Evolutionary conservation across 2,797 vertebrate species (phyloP).

Genomic region (Ctenopoma kingsleyae): DNA sequence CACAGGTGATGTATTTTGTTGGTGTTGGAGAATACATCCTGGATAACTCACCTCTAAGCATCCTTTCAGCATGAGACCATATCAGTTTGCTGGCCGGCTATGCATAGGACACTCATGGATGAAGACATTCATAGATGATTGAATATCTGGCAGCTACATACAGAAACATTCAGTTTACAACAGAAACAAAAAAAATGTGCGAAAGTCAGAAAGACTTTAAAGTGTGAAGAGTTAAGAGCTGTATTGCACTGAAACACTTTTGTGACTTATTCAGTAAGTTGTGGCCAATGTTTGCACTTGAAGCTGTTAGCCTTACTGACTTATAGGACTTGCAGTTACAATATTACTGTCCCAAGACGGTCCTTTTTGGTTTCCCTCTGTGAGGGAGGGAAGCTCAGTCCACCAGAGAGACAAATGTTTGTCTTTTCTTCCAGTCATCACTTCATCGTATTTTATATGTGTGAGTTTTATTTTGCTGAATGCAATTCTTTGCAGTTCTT

Average conservation of each 20-base stretch:
- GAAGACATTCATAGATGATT: constrained; percentile 1
- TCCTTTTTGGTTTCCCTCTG: constrained; percentile 75
- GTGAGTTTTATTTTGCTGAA: constrained; percentile 39
- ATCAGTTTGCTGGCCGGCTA: neutral
- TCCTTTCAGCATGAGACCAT: constrained; percentile 62
- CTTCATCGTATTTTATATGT: constrained; percentile 6
- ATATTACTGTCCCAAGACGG: constrained; percentile 57
- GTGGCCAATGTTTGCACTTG: constrained; percentile 72
- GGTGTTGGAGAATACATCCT: constrained; percentile 88
- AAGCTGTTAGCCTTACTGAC: constrained; percentile 59
- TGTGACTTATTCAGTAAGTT: constrained; percentile 57
- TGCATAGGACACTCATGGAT: constrained; percentile 14
- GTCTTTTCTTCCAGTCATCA: constrained; percentile 9
- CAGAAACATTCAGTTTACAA: constrained; percentile 52
- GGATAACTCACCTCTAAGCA: constrained; percentile 77
- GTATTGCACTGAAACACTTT: constrained; percentile 77
- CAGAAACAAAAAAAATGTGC: constrained; percentile 1
- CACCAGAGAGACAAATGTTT: constrained; percentile 25
- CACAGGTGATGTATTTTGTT: constrained; percentile 89
- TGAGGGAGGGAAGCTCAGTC: constrained; percentile 75
- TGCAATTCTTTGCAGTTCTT: constrained; percentile 35
- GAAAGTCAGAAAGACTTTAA: neutral
- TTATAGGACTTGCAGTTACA: constrained; percentile 43
- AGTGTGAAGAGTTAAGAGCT: constrained; percentile 44
- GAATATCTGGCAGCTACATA: constrained; percentile 72